Evolutionary conservation across 2,797 vertebrate species (phyloP).

Genomic region (Parotocinclus haroldoi): DNA sequence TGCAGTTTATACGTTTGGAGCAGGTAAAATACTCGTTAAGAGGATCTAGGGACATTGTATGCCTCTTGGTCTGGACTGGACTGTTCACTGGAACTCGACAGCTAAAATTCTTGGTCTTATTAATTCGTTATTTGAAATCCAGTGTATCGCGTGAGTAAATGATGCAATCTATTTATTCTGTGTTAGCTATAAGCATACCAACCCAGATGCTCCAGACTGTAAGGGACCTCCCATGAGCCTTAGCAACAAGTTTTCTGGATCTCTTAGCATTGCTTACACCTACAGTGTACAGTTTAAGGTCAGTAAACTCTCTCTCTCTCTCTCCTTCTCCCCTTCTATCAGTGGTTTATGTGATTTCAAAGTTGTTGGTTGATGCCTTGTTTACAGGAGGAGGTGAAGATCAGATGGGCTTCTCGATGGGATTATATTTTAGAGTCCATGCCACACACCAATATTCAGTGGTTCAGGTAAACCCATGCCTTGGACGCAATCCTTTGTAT

Average conservation of each 20-base stretch:
- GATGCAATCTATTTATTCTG: neutral
- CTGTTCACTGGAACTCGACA: too few relatives aligned
- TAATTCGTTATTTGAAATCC: too few relatives aligned
- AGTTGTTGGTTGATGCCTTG: neutral
- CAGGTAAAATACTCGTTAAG: too few relatives aligned
- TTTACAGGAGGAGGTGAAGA: conserved; percentile 77
- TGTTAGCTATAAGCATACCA: conserved; percentile 80
- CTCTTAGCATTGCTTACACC: conserved; percentile 81
- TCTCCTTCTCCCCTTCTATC: too few relatives aligned
- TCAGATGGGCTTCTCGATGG: conserved; percentile 93
- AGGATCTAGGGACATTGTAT: too few relatives aligned
- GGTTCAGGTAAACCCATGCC: conserved; percentile 81
- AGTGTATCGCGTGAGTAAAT: too few relatives aligned
- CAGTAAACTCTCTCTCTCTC: neutral
- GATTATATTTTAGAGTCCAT: conserved; percentile 95
- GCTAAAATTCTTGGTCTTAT: too few relatives aligned
- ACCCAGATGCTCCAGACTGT: conserved; percentile 78
- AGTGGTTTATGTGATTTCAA: neutral
- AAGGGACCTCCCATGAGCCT: conserved; percentile 84
- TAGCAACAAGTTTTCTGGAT: conserved; percentile 74
- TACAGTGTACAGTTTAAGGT: conserved; percentile 80
- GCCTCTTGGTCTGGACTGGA: too few relatives aligned
- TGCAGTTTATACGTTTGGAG: too few relatives aligned
- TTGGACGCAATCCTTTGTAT: neutral
- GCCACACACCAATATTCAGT: conserved; percentile 93